These are phyloP conservation scores for Picathartes gymnocephalus DNA, from an alignment of 2,113 vertebrate genomes.

Conservation along the genomic window DNA sequence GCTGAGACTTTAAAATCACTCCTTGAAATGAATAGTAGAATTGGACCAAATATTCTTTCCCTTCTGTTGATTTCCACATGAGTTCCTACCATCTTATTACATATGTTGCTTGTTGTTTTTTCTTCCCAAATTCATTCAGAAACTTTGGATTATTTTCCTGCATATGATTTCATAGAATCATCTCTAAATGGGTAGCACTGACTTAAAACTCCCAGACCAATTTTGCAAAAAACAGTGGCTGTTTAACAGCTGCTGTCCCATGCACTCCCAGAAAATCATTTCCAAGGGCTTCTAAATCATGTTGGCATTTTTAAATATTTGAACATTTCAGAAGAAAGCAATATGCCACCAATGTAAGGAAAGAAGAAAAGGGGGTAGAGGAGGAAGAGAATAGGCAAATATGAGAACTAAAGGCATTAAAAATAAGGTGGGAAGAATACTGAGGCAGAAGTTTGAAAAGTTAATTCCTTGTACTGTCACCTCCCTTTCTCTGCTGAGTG, in stretches of 20 bases:
- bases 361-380: not conserved
- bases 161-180: not conserved
- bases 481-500: not conserved
- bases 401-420: not conserved
- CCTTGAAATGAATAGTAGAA: not conserved
- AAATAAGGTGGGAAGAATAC: not conserved
- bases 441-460: not conserved
- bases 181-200: not conserved
- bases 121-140: not conserved
- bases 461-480: not conserved
- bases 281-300: not conserved
- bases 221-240: not conserved
- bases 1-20: not conserved
- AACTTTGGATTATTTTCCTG: not conserved
- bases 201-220: not conserved
- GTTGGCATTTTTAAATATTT: not conserved
- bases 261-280: not conserved
- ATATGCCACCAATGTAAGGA: not conserved
- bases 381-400: not conserved
- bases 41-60: not conserved
- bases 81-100: not conserved
- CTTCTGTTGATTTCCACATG: not conserved
- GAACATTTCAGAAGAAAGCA: not conserved
- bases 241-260: not conserved
- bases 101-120: not conserved